Base-by-base conservation (phyloP, 2,113 vertebrate genomes). In the Apus apus region DNA sequence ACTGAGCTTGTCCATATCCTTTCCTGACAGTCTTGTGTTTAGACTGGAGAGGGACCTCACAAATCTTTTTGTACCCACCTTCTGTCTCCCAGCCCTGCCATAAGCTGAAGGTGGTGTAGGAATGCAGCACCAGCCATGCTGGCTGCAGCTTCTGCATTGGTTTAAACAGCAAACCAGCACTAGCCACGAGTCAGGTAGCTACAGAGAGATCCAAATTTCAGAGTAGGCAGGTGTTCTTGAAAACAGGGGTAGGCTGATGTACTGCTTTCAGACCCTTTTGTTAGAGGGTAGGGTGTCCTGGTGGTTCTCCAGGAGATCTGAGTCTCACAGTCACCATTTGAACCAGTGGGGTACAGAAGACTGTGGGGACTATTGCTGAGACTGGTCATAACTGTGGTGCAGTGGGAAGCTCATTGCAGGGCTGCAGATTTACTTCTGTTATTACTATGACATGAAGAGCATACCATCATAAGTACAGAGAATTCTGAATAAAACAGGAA, bases 311-410 rank as follows among this genome's bases (percentile, higher is more conserved):
- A 27, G 72, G 67, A 72, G 36, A 18, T 40, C 14, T 0, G 3
- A 17, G 11, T 19, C 50, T 38, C 6, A 1, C 27, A 60, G 60
- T 32, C 26, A 36, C 48, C 32, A 13, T 70, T 62, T 0, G 3
- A 51, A 58, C 13, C 3, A 1, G 25, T 0, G 3, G 38, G 58
- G 9, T 53, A 25, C 30, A 56, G 40, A 43, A 19, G 27, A 3
- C 25, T 17, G 29, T 16, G 11, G 46, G 22, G 50, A 30, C 36
- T 27, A 0, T 34, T 73, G 17, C 43, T 26, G 73, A 32, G 32
- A 36, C 21, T 2, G 2, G 23, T 34, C 43, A 6, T 15, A 50
- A 34, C 36, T 0, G 2, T 26, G 40, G n/a, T 0, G 0, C 38
- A 32, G 21, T 2, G 3, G 22, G 58, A 56, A 77, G 36, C 45